Percentiles rank a stretch among this genome's conserved stretches.
Evolutionary conservation across 2,888 invertebrate species (phyloP).

Genomic region (Drosophila anomalata): DNA sequence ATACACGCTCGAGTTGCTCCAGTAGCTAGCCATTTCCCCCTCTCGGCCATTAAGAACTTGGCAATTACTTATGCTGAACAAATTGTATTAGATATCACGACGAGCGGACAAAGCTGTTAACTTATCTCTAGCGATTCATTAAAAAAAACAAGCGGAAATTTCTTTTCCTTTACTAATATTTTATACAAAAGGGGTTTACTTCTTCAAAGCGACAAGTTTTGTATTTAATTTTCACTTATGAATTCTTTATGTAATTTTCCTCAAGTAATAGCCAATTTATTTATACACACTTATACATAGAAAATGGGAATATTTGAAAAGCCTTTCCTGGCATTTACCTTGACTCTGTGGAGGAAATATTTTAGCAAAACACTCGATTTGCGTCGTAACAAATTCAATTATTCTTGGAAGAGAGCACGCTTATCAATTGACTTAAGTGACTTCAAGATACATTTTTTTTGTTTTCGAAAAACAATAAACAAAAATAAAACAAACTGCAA

Average conservation of each 20-base stretch:
- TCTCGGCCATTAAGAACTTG: slow-evolving; percentile 11
- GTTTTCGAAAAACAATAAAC: slow-evolving; percentile 5
- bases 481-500: slow-evolving; percentile 5
- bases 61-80: slow-evolving; percentile 44
- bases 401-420: slow-evolving; percentile 18
- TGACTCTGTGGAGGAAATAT: not conserved
- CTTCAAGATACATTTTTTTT: slow-evolving; percentile 18
- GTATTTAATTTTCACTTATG: not conserved
- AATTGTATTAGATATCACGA: slow-evolving; percentile 41
- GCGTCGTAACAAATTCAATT: slow-evolving; percentile 33
- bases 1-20: slow-evolving; percentile 37
- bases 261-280: not conserved
- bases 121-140: slow-evolving; percentile 29
- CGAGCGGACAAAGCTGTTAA: slow-evolving; percentile 4
- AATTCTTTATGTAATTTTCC: not conserved
- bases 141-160: slow-evolving; percentile 19
- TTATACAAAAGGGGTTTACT: not conserved
- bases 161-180: slow-evolving; percentile 12
- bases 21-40: not conserved
- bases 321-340: not conserved
- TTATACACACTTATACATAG: not conserved
- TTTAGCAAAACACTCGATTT: slow-evolving; percentile 31
- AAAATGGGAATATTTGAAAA: not conserved
- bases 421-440: slow-evolving; percentile 43
- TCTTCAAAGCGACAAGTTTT: not conserved